phyloP scores from a whole-genome alignment of 53 echinoderm and acorn worm genomes.

The Temnopleurus reevesii region DNA sequence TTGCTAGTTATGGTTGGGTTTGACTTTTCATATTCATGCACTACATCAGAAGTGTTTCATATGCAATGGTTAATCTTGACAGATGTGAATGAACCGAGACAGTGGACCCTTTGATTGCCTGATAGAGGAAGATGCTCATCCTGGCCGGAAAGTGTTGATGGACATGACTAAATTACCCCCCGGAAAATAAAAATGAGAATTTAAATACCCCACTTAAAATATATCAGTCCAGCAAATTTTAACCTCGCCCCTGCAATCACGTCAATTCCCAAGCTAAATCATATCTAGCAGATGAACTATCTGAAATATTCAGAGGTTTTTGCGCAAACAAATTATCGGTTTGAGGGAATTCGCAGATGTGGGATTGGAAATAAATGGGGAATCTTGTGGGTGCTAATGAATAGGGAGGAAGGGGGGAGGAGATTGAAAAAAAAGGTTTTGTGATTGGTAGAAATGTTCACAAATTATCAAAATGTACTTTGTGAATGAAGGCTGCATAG shows the following conservation, averaged over 20 bases:
- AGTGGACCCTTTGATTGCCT: constrained; percentile 34
- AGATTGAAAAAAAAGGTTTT: neutral
- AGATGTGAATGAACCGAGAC: neutral
- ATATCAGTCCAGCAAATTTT: neutral
- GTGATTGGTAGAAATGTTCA: constrained; percentile 3
- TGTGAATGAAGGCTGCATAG: too few relatives aligned
- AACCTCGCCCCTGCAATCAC: neutral
- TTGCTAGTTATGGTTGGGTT: too few relatives aligned
- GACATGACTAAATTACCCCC: constrained; percentile 33
- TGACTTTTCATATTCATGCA: too few relatives aligned
- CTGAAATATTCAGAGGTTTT: constrained; percentile 49
- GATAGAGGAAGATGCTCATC: neutral
- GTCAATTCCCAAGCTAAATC: constrained; percentile 27
- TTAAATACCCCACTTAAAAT: constrained; percentile 37
- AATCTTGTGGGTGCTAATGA: constrained; percentile 5
- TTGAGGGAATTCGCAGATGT: constrained; percentile 11
- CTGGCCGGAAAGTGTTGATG: constrained; percentile 29
- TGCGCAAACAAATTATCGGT: constrained; percentile 36
- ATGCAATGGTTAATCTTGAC: neutral
- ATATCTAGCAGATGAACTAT: constrained; percentile 23
- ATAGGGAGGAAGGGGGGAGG: neutral
- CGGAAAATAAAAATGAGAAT: constrained; percentile 19
- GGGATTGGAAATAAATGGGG: neutral
- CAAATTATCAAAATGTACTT: constrained; percentile 8
- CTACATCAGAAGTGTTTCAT: too few relatives aligned